Conservation (phyloP, 2,888 invertebrate species). For the Leptura quadrifasciata region DNA sequence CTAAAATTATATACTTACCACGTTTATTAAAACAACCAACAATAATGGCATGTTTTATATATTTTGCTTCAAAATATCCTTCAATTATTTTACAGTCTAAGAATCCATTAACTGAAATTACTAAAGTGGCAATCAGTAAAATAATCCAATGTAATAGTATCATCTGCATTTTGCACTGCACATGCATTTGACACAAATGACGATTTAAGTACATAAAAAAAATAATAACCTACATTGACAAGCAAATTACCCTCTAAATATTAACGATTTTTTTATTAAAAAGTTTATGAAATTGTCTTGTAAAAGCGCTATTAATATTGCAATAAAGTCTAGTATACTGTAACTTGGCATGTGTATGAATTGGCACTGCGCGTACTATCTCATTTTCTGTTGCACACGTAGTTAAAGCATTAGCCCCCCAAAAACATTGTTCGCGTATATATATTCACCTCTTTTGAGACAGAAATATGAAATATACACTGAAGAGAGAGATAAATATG, state of each 20-base stretch:
- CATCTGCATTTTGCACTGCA: slow-evolving; percentile 28
- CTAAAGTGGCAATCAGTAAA: slow-evolving; percentile 15
- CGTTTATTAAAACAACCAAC: slow-evolving; percentile 54
- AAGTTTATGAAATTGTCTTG: not conserved
- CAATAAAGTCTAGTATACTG: too few relatives aligned
- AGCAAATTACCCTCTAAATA: not conserved
- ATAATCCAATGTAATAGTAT: slow-evolving; percentile 11
- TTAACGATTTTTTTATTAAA: slow-evolving; percentile 13
- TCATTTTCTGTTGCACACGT: too few relatives aligned
- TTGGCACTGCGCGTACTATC: too few relatives aligned
- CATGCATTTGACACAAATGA: not conserved
- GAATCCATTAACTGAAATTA: slow-evolving; percentile 46
- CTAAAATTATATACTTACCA: slow-evolving; percentile 46
- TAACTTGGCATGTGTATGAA: too few relatives aligned
- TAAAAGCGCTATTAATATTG: not conserved
- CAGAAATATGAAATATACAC: too few relatives aligned
- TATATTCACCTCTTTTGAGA: too few relatives aligned
- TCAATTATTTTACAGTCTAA: slow-evolving; percentile 53
- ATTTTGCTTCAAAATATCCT: slow-evolving; percentile 57
- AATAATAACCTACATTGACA: slow-evolving; percentile 1
- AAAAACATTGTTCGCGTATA: too few relatives aligned
- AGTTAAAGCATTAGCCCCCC: too few relatives aligned
- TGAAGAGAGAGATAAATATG: too few relatives aligned
- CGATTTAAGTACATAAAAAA: not conserved
- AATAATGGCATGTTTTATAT: slow-evolving; percentile 51